phyloP scores from a whole-genome alignment of 1,140 invertebrate species.

The Thrips palmi region DNA sequence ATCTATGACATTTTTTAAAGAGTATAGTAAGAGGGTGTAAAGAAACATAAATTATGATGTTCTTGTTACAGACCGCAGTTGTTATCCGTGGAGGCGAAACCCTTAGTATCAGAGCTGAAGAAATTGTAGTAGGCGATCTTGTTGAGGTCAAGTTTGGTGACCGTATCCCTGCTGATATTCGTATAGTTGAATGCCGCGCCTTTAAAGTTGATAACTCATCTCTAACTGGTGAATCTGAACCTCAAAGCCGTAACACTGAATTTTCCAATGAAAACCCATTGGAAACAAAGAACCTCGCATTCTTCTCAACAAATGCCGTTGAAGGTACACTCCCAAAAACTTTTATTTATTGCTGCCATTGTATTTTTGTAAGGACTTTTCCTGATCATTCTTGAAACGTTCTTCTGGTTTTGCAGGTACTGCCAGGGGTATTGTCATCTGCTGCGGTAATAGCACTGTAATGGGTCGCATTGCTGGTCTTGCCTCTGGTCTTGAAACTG shows the following conservation, averaged over 20 bases:
- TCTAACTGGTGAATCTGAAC: slow-evolving; percentile 59
- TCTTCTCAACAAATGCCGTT: slow-evolving; percentile 61
- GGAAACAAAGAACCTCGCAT: slow-evolving; percentile 58
- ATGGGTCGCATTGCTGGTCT: slow-evolving; percentile 72
- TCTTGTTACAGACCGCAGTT: slow-evolving; percentile 16
- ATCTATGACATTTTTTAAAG: too few species aligned
- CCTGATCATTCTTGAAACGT: too few species aligned
- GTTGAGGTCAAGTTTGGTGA: slow-evolving; percentile 56
- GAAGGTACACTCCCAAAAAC: slow-evolving; percentile 33
- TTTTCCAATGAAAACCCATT: slow-evolving; percentile 46
- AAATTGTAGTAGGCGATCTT: slow-evolving; percentile 50
- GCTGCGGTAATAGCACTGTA: slow-evolving; percentile 61
- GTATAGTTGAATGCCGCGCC: slow-evolving; percentile 42
- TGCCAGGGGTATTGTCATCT: slow-evolving; percentile 55
- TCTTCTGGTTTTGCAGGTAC: slow-evolving; percentile 26
- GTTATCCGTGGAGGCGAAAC: slow-evolving; percentile 39
- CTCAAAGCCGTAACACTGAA: slow-evolving; percentile 37
- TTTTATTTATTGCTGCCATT: too few species aligned
- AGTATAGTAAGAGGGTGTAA: too few species aligned
- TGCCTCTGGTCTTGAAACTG: slow-evolving; percentile 47
- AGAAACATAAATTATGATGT: too few species aligned
- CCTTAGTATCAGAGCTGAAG: slow-evolving; percentile 36
- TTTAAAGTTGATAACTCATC: slow-evolving; percentile 38
- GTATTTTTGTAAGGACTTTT: background rate
- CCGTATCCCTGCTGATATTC: slow-evolving; percentile 54